Percentiles rank a stretch among this genome's conserved stretches.
Conservation (phyloP, 2,797 vertebrate species). For the Arrhamphus sclerolepis region DNA sequence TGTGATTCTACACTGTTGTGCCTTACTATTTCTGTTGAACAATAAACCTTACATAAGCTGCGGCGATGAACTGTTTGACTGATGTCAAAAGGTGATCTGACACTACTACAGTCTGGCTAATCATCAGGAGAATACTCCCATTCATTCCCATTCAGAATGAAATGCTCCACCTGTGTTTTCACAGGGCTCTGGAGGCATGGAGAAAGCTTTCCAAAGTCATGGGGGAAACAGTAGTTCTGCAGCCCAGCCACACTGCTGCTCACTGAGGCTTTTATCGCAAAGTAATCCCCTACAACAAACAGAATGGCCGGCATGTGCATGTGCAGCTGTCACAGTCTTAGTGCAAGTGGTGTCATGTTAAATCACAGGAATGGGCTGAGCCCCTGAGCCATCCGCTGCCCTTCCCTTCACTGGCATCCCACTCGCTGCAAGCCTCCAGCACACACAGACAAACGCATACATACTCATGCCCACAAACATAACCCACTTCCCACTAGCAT, state of each 20-base stretch:
- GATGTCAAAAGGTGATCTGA: constrained; percentile 66
- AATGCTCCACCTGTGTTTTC: constrained; percentile 73
- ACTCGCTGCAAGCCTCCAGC: constrained; percentile 47
- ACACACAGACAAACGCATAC: constrained; percentile 56
- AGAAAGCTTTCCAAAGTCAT: constrained; percentile 72
- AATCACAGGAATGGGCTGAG: constrained; percentile 79
- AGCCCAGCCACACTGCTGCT: constrained; percentile 69
- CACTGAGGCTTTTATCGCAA: constrained; percentile 81
- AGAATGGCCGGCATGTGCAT: constrained; percentile 79
- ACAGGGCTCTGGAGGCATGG: constrained; percentile 59
- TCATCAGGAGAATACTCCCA: constrained; percentile 68
- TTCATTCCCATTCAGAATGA: constrained; percentile 66
- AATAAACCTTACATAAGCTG: constrained; percentile 67
- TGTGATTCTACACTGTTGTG: constrained; percentile 17
- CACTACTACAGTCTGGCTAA: constrained; percentile 52
- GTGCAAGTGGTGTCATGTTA: constrained; percentile 84
- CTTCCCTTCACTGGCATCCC: constrained; percentile 79
- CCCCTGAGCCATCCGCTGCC: constrained; percentile 72
- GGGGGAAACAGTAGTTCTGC: constrained; percentile 76
- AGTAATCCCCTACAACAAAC: constrained; percentile 86
- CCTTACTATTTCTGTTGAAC: constrained; percentile 55
- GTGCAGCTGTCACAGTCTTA: constrained; percentile 85
- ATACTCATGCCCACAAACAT: constrained; percentile 52
- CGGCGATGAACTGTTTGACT: constrained; percentile 44
- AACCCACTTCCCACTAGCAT: constrained; percentile 69